phyloP scores from a whole-genome alignment of 2,888 invertebrate genomes.

The Blera fallax region DNA sequence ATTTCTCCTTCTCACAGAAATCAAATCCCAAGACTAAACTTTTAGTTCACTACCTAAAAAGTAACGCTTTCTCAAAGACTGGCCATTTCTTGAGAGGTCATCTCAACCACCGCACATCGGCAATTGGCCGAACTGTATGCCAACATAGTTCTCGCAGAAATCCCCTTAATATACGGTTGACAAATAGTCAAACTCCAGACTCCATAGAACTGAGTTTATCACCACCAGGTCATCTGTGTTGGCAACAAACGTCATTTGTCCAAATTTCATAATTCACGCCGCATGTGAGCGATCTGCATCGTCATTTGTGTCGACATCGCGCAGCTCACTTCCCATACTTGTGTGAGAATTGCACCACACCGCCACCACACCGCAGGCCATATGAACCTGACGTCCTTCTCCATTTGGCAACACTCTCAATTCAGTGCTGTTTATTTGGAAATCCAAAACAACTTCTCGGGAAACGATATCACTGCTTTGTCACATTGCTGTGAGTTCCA shows the following conservation, averaged over 20 bases:
- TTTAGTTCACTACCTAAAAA: too few relatives aligned
- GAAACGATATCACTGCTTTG: constrained; percentile 53
- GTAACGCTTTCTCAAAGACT: too few relatives aligned
- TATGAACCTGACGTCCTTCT: constrained; percentile 27
- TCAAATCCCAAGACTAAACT: too few relatives aligned
- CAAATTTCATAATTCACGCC: constrained; percentile 77
- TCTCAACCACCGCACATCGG: not conserved
- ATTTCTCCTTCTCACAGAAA: too few relatives aligned
- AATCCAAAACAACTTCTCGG: constrained; percentile 57
- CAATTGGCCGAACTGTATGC: not conserved
- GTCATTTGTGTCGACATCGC: constrained; percentile 21
- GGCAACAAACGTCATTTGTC: constrained; percentile 77
- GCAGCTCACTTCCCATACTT: constrained; percentile 8
- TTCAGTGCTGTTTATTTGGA: constrained; percentile 41
- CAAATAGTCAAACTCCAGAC: constrained; percentile 31
- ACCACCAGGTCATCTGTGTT: constrained; percentile 73
- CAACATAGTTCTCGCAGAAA: not conserved
- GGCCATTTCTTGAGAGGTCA: not conserved
- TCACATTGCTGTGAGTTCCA: constrained; percentile 55
- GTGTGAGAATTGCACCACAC: not conserved
- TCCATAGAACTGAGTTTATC: constrained; percentile 57
- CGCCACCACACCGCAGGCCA: not conserved
- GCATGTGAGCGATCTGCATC: constrained; percentile 72
- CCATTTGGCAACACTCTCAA: constrained; percentile 19
- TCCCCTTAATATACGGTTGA: constrained; percentile 23